phyloP scores from a whole-genome alignment of 2,113 vertebrate species.

The Ibidorhyncha struthersii region DNA sequence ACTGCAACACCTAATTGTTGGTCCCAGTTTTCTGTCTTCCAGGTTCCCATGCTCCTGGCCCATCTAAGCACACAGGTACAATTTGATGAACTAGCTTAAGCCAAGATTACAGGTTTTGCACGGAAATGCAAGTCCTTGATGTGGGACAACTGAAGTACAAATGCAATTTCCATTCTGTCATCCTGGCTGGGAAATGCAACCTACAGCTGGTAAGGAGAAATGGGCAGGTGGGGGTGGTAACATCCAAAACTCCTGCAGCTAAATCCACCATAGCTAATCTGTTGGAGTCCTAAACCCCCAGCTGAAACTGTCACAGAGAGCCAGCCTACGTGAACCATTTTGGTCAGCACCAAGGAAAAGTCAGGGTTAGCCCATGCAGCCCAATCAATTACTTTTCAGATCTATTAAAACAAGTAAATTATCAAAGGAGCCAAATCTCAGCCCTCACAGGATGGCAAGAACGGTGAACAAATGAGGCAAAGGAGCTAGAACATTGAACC shows the following conservation, averaged over 20 bases:
- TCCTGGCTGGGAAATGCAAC: neutral
- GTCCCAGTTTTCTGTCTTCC: neutral
- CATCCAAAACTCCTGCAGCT: neutral
- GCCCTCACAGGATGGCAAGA: neutral
- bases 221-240: neutral
- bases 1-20: neutral
- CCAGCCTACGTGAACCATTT: neutral
- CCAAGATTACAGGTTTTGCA: neutral
- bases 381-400: neutral
- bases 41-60: neutral
- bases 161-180: neutral
- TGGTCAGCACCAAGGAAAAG: neutral
- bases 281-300: neutral
- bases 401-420: neutral
- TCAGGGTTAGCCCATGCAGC: accelerated
- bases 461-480: neutral
- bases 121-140: neutral
- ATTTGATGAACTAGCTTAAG: neutral
- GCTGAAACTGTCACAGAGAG: neutral
- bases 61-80: neutral
- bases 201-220: neutral
- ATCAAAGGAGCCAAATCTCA: neutral
- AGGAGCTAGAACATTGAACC: neutral
- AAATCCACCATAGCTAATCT: neutral
- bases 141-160: neutral